A percentile compares a stretch with the other conserved stretches of the same genome.
Evolutionary conservation across 2,797 vertebrate species (phyloP).

Genomic region (Sarcoramphus papa): DNA sequence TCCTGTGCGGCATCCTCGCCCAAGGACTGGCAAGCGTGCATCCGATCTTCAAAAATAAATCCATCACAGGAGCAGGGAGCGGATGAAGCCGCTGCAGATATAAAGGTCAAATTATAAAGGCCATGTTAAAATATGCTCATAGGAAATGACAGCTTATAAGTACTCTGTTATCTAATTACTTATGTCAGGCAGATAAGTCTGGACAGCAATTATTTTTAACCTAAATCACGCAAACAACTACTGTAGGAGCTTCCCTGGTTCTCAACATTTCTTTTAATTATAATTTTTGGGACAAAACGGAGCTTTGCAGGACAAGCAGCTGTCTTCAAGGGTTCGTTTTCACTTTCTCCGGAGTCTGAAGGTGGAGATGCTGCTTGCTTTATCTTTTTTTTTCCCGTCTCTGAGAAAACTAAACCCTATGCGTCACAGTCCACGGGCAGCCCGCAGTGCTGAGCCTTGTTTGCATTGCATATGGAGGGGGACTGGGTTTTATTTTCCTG

Average conservation of each 20-base stretch:
- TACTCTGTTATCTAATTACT: slow-evolving; percentile 49
- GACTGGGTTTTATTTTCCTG: not conserved
- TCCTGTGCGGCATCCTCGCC: not conserved
- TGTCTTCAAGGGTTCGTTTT: not conserved
- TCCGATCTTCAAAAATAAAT: slow-evolving; percentile 21
- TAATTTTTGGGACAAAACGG: not conserved
- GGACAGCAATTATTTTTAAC: slow-evolving; percentile 49
- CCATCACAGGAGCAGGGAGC: not conserved
- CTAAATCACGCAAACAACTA: slow-evolving; percentile 8
- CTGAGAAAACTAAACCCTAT: not conserved
- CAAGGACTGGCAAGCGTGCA: not conserved
- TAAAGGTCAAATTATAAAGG: slow-evolving; percentile 62
- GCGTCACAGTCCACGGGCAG: accelerated
- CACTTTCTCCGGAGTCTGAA: not conserved
- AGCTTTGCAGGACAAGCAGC: not conserved
- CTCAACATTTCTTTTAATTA: not conserved
- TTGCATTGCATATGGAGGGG: not conserved
- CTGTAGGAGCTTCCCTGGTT: not conserved
- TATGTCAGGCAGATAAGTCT: slow-evolving; percentile 40
- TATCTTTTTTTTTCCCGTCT: not conserved
- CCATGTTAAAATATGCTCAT: slow-evolving; percentile 52
- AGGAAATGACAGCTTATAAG: slow-evolving; percentile 50
- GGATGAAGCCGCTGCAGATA: not conserved
- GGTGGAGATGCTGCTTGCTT: not conserved
- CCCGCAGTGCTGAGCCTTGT: not conserved